Conservation (phyloP, 2,113 vertebrate species). For the Ahaetulla prasina region DNA sequence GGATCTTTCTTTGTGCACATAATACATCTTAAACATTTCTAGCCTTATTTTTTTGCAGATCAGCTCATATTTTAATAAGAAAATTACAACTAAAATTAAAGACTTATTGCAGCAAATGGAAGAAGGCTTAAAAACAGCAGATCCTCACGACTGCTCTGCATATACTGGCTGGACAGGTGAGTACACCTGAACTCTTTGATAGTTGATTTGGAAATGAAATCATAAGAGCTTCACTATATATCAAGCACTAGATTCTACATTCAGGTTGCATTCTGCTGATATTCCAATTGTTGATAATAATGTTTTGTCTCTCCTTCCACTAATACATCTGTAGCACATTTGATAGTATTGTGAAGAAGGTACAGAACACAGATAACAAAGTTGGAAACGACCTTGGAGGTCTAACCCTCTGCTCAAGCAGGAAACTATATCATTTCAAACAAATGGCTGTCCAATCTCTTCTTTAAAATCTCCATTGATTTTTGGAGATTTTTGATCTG, state of each 20-base stretch:
- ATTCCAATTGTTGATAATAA: background rate
- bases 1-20: background rate
- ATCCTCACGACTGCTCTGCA: slow-evolving; percentile 91
- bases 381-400: background rate
- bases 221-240: background rate
- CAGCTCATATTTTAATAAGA: slow-evolving; percentile 73
- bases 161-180: slow-evolving; percentile 97
- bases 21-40: background rate
- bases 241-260: background rate
- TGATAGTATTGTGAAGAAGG: background rate
- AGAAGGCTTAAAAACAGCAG: slow-evolving; percentile 92
- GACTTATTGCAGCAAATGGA: slow-evolving; percentile 96
- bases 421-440: background rate
- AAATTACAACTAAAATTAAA: slow-evolving; percentile 88
- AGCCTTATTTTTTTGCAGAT: slow-evolving; percentile 67
- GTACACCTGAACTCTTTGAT: slow-evolving; percentile 1
- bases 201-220: background rate
- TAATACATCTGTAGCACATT: background rate
- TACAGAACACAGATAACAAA: background rate
- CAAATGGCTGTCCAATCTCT: background rate
- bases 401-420: background rate
- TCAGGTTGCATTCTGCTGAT: background rate
- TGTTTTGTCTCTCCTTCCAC: background rate
- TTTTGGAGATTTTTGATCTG: background rate
- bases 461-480: background rate